Evolutionary conservation across 2,888 invertebrate genomes (phyloP).

Genomic region (Drosophila macrothrix): DNA sequence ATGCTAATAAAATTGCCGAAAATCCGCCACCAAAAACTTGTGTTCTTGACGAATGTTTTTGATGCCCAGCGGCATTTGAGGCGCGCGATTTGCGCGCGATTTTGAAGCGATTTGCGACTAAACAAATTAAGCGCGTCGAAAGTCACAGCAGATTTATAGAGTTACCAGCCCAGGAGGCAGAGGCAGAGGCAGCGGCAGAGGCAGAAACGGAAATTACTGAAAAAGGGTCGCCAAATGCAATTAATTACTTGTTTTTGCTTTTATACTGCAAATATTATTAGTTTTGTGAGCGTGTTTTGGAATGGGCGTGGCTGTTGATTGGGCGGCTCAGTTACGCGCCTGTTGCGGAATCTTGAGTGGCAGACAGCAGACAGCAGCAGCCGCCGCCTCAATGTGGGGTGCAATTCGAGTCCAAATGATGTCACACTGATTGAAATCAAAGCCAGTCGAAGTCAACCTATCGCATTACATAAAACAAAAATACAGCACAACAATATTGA

Average conservation of each 20-base stretch:
- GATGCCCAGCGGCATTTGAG: slow-evolving; percentile 52
- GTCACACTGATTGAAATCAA: slow-evolving; percentile 65
- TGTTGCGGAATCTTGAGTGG: slow-evolving; percentile 26
- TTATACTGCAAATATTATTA: not conserved
- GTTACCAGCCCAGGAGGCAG: slow-evolving; percentile 14
- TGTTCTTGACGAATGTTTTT: slow-evolving; percentile 64
- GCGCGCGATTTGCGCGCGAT: slow-evolving; percentile 58
- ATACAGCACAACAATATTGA: slow-evolving; percentile 3
- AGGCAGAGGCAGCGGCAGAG: not conserved
- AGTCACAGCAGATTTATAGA: slow-evolving; percentile 62
- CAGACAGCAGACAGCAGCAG: not conserved
- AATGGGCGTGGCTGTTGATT: slow-evolving; percentile 16
- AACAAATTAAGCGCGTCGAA: slow-evolving; percentile 80
- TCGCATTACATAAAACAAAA: slow-evolving; percentile 48
- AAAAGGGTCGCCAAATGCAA: slow-evolving; percentile 34
- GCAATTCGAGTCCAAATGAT: slow-evolving; percentile 54
- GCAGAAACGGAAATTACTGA: slow-evolving; percentile 50
- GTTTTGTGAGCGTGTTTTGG: not conserved
- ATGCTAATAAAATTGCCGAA: slow-evolving; percentile 77
- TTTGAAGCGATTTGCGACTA: slow-evolving; percentile 53
- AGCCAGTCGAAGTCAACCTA: slow-evolving; percentile 38
- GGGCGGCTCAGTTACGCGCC: slow-evolving; percentile 9
- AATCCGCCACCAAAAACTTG: slow-evolving; percentile 67
- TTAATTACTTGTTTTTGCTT: slow-evolving; percentile 17
- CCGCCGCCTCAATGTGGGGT: slow-evolving; percentile 5